Conservation (phyloP, 2,888 invertebrate genomes). For the Spialia ferax region DNA sequence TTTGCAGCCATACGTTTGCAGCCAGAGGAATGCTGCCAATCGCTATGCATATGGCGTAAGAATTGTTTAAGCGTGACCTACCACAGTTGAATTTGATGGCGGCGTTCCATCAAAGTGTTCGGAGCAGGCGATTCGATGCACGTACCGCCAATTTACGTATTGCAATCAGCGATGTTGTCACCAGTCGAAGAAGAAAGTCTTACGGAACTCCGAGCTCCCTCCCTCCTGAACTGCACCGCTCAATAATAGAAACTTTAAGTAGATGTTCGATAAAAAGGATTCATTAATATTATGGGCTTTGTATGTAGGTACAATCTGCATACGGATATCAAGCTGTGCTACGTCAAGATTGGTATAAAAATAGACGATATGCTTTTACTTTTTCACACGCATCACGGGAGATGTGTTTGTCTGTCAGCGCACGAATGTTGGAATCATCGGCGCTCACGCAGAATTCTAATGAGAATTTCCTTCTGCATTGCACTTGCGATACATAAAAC, state of each 20-base stretch:
- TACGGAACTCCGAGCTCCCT: neutral
- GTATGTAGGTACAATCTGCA: conserved; percentile 13
- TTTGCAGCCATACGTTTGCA: conserved; percentile 41
- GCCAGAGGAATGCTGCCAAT: conserved; percentile 58
- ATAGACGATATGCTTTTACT: conserved; percentile 66
- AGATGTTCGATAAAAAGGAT: neutral
- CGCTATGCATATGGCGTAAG: conserved; percentile 56
- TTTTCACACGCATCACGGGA: conserved; percentile 79
- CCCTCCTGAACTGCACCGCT: neutral
- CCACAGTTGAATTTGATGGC: conserved; percentile 69
- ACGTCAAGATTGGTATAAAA: conserved; percentile 33
- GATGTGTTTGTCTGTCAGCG: conserved; percentile 73
- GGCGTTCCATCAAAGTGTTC: conserved; percentile 64
- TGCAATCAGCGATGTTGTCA: conserved; percentile 41
- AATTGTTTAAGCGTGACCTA: conserved; percentile 70
- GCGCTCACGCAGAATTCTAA: conserved; percentile 80
- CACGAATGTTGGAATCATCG: conserved; percentile 81
- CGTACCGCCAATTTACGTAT: conserved; percentile 73
- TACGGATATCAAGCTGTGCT: conserved; percentile 25
- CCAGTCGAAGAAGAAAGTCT: conserved; percentile 36
- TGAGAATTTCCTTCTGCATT: conserved; percentile 79
- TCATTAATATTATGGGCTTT: too few species aligned
- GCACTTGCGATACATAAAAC: conserved; percentile 77
- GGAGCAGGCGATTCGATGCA: conserved; percentile 68
- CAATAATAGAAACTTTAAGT: neutral